Evolutionary conservation across 2,113 vertebrate species (phyloP).

Genomic region (Hoplias malabaricus): DNA sequence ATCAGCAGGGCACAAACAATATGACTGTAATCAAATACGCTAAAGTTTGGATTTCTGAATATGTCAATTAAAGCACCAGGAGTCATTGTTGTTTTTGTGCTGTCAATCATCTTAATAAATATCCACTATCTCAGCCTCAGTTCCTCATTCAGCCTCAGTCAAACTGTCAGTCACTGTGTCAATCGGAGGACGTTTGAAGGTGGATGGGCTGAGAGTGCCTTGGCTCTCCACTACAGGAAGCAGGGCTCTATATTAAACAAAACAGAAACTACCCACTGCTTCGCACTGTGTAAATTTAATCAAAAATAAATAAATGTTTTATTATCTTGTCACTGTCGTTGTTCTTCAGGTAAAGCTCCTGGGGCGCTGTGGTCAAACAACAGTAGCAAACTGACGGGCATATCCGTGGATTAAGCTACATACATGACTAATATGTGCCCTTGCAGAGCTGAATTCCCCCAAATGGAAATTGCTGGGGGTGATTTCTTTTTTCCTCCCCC

Average conservation of each 20-base stretch:
- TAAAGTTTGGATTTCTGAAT: neutral
- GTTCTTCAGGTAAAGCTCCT: neutral
- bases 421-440: neutral
- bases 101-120: conserved; percentile 5
- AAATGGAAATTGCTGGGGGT: neutral
- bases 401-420: neutral
- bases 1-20: neutral
- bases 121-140: neutral
- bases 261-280: neutral
- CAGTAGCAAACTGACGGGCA: neutral
- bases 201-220: neutral
- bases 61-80: conserved; percentile 1
- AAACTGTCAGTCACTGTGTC: neutral
- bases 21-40: neutral
- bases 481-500: neutral
- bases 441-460: neutral
- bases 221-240: neutral
- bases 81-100: neutral
- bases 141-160: neutral
- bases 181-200: neutral
- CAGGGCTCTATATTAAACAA: neutral
- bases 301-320: neutral
- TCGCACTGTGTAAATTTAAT: neutral
- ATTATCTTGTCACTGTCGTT: neutral
- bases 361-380: neutral